Percentiles rank a stretch among this genome's conserved stretches.
Evolutionary conservation across 2,797 vertebrate genomes (phyloP).

Genomic region (Brotula barbata): DNA sequence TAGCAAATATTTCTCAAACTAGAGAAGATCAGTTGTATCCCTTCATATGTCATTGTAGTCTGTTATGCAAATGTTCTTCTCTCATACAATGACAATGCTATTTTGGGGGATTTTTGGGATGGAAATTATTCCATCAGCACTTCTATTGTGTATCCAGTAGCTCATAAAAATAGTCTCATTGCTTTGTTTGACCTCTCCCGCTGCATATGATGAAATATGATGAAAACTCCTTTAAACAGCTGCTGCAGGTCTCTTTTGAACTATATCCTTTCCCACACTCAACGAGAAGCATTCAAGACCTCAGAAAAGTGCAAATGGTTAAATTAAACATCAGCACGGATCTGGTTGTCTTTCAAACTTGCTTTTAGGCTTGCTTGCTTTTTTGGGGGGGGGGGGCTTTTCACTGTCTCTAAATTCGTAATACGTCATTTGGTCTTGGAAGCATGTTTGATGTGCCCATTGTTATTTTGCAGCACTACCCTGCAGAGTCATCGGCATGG

Average conservation of each 20-base stretch:
- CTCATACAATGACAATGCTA: not conserved
- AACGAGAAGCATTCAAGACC: too few species aligned
- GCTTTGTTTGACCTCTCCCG: slow-evolving; percentile 7
- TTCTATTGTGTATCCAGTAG: not conserved
- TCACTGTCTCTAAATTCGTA: too few species aligned
- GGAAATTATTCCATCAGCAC: not conserved
- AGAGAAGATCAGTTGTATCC: not conserved
- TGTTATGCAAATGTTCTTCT: not conserved
- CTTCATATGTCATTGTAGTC: not conserved
- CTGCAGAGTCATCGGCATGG: too few species aligned
- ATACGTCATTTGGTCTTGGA: too few species aligned
- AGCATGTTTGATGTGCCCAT: too few species aligned
- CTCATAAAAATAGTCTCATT: slow-evolving; percentile 7
- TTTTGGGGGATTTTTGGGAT: not conserved
- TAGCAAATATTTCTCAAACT: not conserved
- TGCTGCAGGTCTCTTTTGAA: slow-evolving; percentile 31
- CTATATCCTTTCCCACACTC: slow-evolving; percentile 1
- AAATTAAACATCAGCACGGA: too few species aligned
- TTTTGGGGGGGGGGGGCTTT: too few species aligned
- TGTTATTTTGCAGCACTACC: too few species aligned
- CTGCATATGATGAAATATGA: slow-evolving; percentile 11
- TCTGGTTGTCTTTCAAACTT: too few species aligned
- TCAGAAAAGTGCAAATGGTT: too few species aligned
- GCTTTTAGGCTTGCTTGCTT: too few species aligned
- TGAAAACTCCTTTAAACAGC: slow-evolving; percentile 26